Percentiles rank a stretch among this genome's conserved stretches.
phyloP scores from a whole-genome alignment of 2,797 vertebrate species.

The Catamblyrhynchus diadema region DNA sequence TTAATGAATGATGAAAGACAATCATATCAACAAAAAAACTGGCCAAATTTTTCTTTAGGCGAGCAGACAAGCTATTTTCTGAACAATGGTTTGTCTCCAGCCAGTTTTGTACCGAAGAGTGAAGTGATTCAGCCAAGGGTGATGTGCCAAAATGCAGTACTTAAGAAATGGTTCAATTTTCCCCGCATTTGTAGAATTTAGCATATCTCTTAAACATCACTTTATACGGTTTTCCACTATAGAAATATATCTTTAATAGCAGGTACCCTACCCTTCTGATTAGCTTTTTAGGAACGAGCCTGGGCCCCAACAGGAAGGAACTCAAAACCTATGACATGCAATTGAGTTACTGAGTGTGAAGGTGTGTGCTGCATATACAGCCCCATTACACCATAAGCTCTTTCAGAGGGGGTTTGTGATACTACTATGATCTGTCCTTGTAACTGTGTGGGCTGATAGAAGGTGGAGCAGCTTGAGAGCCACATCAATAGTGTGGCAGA shows the following conservation, averaged over 20 bases:
- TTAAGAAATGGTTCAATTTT: not conserved
- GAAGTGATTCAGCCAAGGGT: not conserved
- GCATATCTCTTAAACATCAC: not conserved
- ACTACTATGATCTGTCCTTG: rapidly evolving
- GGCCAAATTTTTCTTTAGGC: not conserved
- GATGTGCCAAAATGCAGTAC: not conserved
- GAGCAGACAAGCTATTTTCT: not conserved
- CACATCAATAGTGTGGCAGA: rapidly evolving
- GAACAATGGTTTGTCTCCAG: not conserved
- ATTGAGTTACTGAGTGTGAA: not conserved
- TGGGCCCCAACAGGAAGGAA: not conserved
- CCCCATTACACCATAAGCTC: not conserved
- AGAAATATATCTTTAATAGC: not conserved
- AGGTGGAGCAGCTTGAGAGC: not conserved
- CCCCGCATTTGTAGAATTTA: not conserved
- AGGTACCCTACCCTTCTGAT: not conserved
- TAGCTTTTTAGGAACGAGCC: not conserved
- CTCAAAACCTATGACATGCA: not conserved
- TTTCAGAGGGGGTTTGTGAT: not conserved
- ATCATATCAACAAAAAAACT: not conserved
- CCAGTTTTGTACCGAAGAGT: not conserved
- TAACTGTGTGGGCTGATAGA: not conserved
- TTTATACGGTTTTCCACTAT: not conserved
- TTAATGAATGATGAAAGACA: not conserved
- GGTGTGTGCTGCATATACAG: not conserved